Evolutionary conservation across 2,888 invertebrate species (phyloP).

Genomic region (Macrosoma leucophasiata): DNA sequence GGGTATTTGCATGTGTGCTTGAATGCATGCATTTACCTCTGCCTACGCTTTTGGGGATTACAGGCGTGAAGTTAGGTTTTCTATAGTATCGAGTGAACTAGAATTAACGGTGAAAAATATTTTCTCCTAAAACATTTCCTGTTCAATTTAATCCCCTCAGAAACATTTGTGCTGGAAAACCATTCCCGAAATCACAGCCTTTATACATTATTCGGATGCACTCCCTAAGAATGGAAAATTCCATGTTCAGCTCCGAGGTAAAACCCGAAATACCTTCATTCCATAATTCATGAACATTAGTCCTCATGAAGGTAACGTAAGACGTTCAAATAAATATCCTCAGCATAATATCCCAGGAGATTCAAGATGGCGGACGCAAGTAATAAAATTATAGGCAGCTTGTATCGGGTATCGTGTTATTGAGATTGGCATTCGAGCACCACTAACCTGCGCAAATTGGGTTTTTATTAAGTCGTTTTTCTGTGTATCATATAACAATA

Average conservation of each 20-base stretch:
- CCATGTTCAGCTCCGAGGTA: slow-evolving; percentile 18
- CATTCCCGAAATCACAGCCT: no score
- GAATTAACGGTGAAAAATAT: no score
- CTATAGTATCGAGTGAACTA: no score
- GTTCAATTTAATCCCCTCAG: no score
- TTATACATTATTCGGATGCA: slow-evolving; percentile 19
- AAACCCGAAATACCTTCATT: slow-evolving; percentile 29
- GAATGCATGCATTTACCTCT: no score
- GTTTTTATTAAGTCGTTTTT: slow-evolving; percentile 26
- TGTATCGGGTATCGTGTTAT: slow-evolving; percentile 28
- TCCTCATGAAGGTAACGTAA: slow-evolving; percentile 37
- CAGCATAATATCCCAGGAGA: slow-evolving; percentile 29
- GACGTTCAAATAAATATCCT: slow-evolving; percentile 38
- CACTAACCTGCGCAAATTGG: slow-evolving; percentile 22
- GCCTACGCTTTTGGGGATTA: no score
- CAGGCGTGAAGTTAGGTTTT: no score
- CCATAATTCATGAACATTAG: slow-evolving; percentile 53
- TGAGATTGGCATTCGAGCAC: slow-evolving; percentile 21
- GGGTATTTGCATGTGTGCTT: no score
- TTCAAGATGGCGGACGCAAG: slow-evolving; percentile 25
- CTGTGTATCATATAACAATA: slow-evolving; percentile 27
- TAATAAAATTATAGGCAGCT: slow-evolving; percentile 33
- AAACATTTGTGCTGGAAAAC: no score
- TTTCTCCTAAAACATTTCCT: no score
- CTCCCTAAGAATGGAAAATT: slow-evolving; percentile 14